These are phyloP conservation scores for Chalcosyrphus nemorum DNA, from an alignment of 2,888 invertebrate species.

Conservation along the genomic window DNA sequence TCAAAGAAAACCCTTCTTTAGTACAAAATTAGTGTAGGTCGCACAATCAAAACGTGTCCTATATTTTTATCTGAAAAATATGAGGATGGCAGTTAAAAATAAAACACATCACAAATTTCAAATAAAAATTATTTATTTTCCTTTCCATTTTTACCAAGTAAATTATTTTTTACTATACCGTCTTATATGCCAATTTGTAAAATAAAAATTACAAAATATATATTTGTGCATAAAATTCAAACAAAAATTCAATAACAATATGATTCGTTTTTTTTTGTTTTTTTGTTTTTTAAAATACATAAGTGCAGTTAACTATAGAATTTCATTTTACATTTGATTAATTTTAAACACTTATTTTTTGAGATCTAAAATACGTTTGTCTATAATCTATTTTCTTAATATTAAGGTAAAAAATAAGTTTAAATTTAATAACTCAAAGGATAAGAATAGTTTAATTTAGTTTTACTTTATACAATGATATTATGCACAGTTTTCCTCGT, in stretches of 20 bases:
- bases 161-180: conserved; percentile 10
- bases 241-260: conserved; percentile 58
- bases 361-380: conserved; percentile 30
- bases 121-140: conserved; percentile 29
- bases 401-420: conserved; percentile 46
- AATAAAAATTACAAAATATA: conserved; percentile 68
- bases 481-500: conserved; percentile 19
- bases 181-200: conserved; percentile 43
- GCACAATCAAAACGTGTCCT: too few relatives aligned
- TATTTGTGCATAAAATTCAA: conserved; percentile 65
- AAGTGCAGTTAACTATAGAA: conserved; percentile 58
- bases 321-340: conserved; percentile 56
- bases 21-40: too few relatives aligned
- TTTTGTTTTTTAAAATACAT: conserved; percentile 26
- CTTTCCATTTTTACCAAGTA: conserved; percentile 33
- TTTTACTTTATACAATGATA: conserved; percentile 65
- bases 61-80: too few relatives aligned
- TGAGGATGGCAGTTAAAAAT: too few relatives aligned
- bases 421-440: conserved; percentile 4
- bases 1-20: too few relatives aligned
- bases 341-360: conserved; percentile 57
- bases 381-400: conserved; percentile 12
- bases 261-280: conserved; percentile 10
- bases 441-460: conserved; percentile 6
- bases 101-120: conserved; percentile 16